phyloP scores from a whole-genome alignment of 2,797 vertebrate species.

The Sebastolobus altivelis region DNA sequence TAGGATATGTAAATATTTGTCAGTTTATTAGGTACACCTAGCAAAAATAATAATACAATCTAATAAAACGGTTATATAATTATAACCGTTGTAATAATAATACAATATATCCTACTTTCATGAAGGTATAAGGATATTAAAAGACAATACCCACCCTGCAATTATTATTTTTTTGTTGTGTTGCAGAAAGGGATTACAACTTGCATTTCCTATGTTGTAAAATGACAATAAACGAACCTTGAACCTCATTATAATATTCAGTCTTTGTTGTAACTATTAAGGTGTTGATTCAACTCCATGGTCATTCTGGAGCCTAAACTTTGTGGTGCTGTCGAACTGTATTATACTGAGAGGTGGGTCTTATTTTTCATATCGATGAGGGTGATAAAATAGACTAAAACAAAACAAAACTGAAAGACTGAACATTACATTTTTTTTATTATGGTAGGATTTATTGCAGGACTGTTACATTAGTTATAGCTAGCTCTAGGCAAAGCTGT shows the following conservation, averaged over 20 bases:
- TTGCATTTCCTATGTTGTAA: background rate
- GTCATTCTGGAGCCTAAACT: background rate
- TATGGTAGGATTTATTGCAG: background rate
- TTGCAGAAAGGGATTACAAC: background rate
- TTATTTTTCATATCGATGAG: background rate
- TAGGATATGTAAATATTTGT: background rate
- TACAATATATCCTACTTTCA: background rate
- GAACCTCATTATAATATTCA: no score
- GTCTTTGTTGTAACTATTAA: no score
- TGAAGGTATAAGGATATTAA: background rate
- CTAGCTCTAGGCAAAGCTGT: background rate
- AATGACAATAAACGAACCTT: background rate
- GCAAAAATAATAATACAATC: no score
- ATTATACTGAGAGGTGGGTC: background rate
- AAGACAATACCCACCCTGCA: background rate
- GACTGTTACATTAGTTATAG: background rate
- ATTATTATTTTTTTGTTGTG: background rate
- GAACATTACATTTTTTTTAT: background rate
- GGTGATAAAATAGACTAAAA: background rate
- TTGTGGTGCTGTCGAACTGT: background rate
- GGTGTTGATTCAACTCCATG: background rate
- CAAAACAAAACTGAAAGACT: background rate
- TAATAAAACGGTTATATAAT: no score
- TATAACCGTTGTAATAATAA: no score
- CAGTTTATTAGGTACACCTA: background rate